These are phyloP conservation scores for Grapholita molesta DNA, from an alignment of 1,140 invertebrate species.

Conservation along the genomic window DNA sequence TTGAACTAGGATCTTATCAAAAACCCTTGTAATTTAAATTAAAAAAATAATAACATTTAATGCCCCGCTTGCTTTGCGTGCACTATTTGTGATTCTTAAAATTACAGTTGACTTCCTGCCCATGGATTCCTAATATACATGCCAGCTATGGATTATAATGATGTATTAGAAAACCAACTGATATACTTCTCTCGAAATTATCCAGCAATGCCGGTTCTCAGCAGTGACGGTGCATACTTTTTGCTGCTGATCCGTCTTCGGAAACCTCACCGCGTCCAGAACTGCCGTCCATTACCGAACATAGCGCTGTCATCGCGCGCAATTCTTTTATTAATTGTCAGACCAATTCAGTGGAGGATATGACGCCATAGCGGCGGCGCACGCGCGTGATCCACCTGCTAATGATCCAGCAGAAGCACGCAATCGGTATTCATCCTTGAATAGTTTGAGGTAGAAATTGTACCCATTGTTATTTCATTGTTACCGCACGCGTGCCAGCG, in stretches of 20 bases:
- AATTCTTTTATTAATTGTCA: constrained; percentile 73
- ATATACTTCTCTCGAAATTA: not conserved
- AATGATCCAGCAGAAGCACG: constrained; percentile 49
- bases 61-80: not conserved
- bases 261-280: constrained; percentile 52
- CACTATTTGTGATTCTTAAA: not conserved
- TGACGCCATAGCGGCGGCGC: constrained; percentile 61
- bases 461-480: constrained; percentile 47
- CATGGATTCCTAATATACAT: not conserved
- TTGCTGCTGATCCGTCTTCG: constrained; percentile 36
- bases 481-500: constrained; percentile 39
- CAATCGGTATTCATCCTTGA: constrained; percentile 70
- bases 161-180: not conserved
- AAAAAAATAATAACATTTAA: not conserved
- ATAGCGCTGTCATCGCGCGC: constrained; percentile 58
- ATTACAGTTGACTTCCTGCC: not conserved
- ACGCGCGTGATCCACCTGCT: constrained; percentile 60
- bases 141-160: not conserved
- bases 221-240: constrained; percentile 26
- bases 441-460: constrained; percentile 44
- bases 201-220: not conserved
- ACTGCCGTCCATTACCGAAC: constrained; percentile 53
- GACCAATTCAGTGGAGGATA: constrained; percentile 69
- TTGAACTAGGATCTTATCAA: not conserved
- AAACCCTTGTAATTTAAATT: not conserved